A percentile compares a stretch with the other conserved stretches of the same genome.
Conservation (phyloP, 2,888 invertebrate genomes). For the Malthinus flaveolus region DNA sequence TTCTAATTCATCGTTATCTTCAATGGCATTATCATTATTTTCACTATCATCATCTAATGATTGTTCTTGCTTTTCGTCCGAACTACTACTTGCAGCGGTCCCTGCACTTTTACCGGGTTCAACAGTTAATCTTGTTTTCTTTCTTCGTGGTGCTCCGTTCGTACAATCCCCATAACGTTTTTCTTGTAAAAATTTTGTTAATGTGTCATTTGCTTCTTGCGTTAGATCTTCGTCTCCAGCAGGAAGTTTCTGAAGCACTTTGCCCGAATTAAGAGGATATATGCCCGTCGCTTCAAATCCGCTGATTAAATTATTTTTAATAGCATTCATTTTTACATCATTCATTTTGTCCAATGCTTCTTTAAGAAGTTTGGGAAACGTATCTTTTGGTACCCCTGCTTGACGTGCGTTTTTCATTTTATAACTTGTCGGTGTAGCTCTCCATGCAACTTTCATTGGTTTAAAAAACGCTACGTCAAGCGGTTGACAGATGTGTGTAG, state of each 20-base stretch:
- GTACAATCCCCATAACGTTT: conserved; percentile 13
- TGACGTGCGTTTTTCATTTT: conserved; percentile 1
- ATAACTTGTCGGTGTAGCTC: not conserved
- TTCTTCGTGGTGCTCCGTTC: conserved; percentile 13
- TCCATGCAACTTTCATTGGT: conserved; percentile 1
- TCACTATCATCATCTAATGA: not conserved
- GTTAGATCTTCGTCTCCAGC: not conserved
- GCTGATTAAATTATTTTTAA: not conserved
- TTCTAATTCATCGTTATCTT: not conserved
- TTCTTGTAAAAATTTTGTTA: conserved; percentile 9
- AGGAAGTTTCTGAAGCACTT: conserved; percentile 19
- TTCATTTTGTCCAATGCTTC: conserved; percentile 6
- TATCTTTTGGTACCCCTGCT: not conserved
- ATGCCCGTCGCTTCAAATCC: conserved; percentile 12
- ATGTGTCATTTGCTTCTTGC: not conserved
- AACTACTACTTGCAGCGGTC: conserved; percentile 8
- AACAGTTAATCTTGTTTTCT: conserved; percentile 15
- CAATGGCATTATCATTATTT: not conserved
- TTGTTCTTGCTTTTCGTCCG: not conserved
- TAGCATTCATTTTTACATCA: not conserved
- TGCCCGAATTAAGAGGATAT: conserved; percentile 18
- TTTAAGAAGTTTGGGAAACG: not conserved
- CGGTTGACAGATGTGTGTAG: not conserved
- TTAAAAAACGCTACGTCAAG: no score
- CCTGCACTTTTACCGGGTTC: conserved; percentile 17